A percentile compares a stretch with the other conserved stretches of the same genome.
Conservation (phyloP, 2,888 invertebrate genomes). For the Habroteleia sp. region DNA sequence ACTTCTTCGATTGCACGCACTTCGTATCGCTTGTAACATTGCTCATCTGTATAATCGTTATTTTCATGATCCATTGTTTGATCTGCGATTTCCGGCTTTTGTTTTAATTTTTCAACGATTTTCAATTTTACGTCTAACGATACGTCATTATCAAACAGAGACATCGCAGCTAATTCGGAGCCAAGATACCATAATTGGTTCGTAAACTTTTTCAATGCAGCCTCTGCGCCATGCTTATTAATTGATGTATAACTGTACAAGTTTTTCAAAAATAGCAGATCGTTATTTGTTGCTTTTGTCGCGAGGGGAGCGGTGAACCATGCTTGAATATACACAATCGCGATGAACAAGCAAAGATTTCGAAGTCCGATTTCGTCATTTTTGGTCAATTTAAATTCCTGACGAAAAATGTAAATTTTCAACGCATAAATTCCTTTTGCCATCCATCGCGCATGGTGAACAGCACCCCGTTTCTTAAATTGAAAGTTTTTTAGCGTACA, state of each 20-base stretch:
- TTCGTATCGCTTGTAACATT: no score
- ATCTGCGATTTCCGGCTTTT: background rate
- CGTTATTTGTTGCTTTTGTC: conserved; percentile 2
- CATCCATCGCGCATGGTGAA: conserved; percentile 66
- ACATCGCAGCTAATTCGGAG: background rate
- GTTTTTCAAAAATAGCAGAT: conserved; percentile 2
- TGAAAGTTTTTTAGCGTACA: no score
- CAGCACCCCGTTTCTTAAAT: no score
- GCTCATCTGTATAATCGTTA: no score
- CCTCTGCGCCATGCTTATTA: conserved; percentile 5
- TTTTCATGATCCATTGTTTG: no score
- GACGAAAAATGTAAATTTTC: conserved; percentile 60
- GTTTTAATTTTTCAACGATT: background rate
- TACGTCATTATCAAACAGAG: conserved; percentile 5
- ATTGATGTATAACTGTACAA: background rate
- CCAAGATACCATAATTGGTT: conserved; percentile 11
- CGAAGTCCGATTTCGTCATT: background rate
- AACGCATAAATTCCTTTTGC: conserved; percentile 66
- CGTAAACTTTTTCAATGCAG: conserved; percentile 3
- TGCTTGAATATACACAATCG: conserved; percentile 4
- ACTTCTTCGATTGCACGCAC: no score
- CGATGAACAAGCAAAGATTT: conserved; percentile 15
- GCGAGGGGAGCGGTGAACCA: conserved; percentile 1
- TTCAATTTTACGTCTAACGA: background rate
- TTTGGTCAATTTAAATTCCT: background rate